Base-by-base conservation (phyloP, 2,888 invertebrate genomes). In the Agrochola circellaris region DNA sequence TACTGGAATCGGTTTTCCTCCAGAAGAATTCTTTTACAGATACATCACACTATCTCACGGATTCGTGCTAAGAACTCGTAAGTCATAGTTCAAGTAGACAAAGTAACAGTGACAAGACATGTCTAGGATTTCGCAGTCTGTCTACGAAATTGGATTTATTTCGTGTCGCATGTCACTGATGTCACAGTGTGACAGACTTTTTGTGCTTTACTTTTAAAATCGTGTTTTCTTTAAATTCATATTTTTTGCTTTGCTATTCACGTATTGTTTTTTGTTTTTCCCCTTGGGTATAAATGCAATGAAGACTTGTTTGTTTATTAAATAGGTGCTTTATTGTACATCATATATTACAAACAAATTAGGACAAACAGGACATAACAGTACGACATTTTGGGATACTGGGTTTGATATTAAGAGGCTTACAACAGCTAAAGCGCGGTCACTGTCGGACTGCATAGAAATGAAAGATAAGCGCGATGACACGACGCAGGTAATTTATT, bases 51-150 rank as follows among this genome's bases (percentile, higher is more conserved):
- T 67, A 17, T 96, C 96, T 0, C 96, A 96, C 67, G 95, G 94
- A 75, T 96, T 98, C 95, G 61, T 93, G 89, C 13, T 91, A 90
- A 83, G 94, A 93, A 69, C 95, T 92, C 83, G 94, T 97, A 87
- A 92, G 94, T 92, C 2, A 51, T 51, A 2, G 3, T 51, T 51
- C 9, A n/a, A n/a, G n/a, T n/a, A n/a, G n/a, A n/a, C n/a, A n/a
- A n/a, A n/a, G n/a, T n/a, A n/a, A 23, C 17, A n/a, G 3, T 45
- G n/a, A n/a, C 4, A 45, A 34, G 42, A 54, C 5, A 54, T 54
- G 23, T 64, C 11, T 42, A n/a, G 2, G 15, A 61, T 62, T 30
- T 20, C 17, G 23, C 5, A 75, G 45, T 23, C 13, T 26, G 38
- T 66, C 38, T 7, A 11, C 7, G 20, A 67, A 60, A 76, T 76